Base-by-base conservation (phyloP, 2,888 invertebrate genomes). In the Cryptus viduatorius region DNA sequence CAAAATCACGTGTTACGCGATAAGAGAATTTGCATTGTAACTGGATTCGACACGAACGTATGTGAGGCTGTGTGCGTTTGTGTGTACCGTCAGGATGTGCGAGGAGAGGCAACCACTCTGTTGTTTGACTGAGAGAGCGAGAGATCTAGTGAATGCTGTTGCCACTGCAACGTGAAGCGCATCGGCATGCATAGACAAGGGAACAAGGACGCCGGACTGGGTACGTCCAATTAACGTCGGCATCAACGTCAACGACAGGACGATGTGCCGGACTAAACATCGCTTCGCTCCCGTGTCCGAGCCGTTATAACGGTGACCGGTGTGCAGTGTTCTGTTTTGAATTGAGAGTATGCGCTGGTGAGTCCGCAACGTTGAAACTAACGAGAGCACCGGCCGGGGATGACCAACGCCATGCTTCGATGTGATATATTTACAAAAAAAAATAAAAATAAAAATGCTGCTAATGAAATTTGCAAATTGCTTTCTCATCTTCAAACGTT, bases 21-120 rank as follows among this genome's bases (percentile, higher is more conserved):
- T 83, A 83, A 80, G 80, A 80, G 80, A 80, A 83, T 83, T 83
- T 80, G 83, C 83, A 83, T 83, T 80, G 77, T 83, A 83, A 83
- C 65, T 64, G 71, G 67, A 50, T 83, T 72, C 72, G 83, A 83
- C 80, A 72, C 59, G 53, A 59, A 71, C 48, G 37, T 37, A 48
- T n/a, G 19, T 53, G 42, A 10, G 46, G 53, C 42, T 48, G 42
- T 16, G 37, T 19, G 37, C 48, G 29, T 48, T 19, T 61, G 46
- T 24, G 24, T 42, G 64, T 31, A 29, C n/a, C 4, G 46, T 19
- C 8, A 37, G 31, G 12, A 31, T 12, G 19, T 48, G 5, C n/a
- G 76, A 61, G 53, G 24, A 42, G 50, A 24, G 24, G 67, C 69
- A 44, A 46, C 31, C 29, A 76, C 59, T 71, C 42, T 16, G 73